These are phyloP conservation scores for Datnioides undecimradiatus DNA, from an alignment of 2,113 vertebrate genomes.

Conservation along the genomic window DNA sequence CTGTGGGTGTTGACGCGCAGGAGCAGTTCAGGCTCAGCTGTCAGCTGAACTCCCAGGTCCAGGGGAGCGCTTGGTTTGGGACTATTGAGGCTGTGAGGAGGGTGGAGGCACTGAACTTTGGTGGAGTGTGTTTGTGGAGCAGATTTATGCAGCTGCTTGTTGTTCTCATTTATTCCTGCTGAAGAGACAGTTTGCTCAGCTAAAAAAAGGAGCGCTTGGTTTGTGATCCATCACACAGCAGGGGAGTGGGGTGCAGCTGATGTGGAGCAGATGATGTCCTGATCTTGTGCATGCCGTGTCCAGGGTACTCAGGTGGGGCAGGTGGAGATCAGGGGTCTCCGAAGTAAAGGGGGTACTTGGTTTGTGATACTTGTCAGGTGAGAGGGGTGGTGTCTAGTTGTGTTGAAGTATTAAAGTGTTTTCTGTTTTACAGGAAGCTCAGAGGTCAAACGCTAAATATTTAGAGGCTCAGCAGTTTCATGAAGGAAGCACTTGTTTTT, in stretches of 20 bases:
- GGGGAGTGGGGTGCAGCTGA: constrained; percentile 9
- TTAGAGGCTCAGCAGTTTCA: not conserved
- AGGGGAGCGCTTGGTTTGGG: constrained; percentile 15
- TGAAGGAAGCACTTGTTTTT: not conserved
- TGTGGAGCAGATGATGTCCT: constrained; percentile 11
- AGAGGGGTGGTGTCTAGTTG: not conserved
- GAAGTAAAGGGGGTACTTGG: not conserved
- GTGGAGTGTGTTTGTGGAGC: not conserved
- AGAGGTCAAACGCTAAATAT: too few species aligned
- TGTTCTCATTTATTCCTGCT: not conserved
- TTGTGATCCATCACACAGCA: not conserved
- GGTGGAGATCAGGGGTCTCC: constrained; percentile 5
- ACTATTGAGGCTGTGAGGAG: not conserved
- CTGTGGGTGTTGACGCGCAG: constrained; percentile 8
- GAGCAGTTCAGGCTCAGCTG: not conserved
- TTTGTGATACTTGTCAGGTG: not conserved
- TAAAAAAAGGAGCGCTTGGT: constrained; percentile 16
- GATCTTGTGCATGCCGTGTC: not conserved
- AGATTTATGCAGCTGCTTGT: constrained; percentile 2
- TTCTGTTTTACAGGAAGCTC: not conserved
- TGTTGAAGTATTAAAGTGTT: too few species aligned
- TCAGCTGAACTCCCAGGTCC: not conserved
- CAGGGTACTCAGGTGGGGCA: too few species aligned
- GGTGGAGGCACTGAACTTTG: not conserved
- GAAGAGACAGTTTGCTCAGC: not conserved